Evolutionary conservation across 2,797 vertebrate species (phyloP).

Genomic region (Forpus xanthops): DNA sequence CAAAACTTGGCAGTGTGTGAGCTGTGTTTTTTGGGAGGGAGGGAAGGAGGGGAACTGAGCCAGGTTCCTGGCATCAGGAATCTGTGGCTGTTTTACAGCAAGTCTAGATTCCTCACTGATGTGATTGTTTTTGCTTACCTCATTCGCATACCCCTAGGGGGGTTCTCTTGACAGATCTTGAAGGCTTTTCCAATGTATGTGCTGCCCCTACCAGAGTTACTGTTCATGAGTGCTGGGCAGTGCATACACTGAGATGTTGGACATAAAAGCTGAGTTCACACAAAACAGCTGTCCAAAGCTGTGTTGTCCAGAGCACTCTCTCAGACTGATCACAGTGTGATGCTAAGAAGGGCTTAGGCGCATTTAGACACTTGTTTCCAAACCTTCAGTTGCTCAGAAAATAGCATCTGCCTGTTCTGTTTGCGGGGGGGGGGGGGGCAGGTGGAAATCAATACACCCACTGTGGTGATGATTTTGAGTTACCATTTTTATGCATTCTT

Average conservation of each 20-base stretch:
- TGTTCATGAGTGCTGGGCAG: background rate
- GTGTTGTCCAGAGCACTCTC: background rate
- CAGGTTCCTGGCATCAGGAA: background rate
- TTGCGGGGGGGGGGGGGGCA: accelerated
- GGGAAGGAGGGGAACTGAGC: background rate
- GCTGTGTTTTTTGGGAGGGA: background rate
- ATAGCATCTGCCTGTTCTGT: background rate
- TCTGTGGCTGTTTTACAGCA: background rate
- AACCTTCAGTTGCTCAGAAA: background rate
- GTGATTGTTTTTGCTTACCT: background rate
- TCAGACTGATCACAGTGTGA: accelerated
- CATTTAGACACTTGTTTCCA: background rate
- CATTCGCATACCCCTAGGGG: background rate
- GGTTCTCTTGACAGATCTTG: background rate
- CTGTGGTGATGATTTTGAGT: background rate
- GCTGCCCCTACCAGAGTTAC: accelerated
- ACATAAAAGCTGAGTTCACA: too few relatives aligned
- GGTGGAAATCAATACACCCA: background rate
- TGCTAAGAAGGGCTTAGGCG: background rate
- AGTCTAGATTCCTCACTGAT: background rate
- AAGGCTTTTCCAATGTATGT: accelerated
- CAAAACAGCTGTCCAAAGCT: background rate
- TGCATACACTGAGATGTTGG: background rate
- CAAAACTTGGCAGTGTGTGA: background rate
- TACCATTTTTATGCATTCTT: background rate